These are phyloP conservation scores for Belgica antarctica DNA, from an alignment of 2,888 invertebrate genomes.

Conservation along the genomic window DNA sequence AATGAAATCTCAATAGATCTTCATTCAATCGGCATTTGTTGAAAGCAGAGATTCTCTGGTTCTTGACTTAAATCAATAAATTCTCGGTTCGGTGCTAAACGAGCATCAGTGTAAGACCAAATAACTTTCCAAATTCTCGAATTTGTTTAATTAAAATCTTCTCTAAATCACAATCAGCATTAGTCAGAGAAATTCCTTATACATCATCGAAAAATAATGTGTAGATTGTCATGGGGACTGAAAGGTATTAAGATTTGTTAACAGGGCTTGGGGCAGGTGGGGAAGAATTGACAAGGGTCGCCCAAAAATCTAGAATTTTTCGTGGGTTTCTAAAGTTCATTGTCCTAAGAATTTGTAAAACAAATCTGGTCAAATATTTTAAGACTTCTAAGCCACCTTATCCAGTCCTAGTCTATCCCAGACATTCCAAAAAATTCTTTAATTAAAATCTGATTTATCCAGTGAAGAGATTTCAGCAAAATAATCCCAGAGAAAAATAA, in stretches of 20 bases:
- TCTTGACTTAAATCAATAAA: neutral
- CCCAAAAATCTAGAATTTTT: neutral
- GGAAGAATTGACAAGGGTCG: neutral
- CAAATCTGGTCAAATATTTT: no score
- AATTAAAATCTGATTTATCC: constrained; percentile 43
- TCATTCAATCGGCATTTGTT: neutral
- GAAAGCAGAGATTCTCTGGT: constrained; percentile 16
- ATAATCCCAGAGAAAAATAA: neutral
- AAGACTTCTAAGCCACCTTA: no score
- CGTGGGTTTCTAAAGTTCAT: no score
- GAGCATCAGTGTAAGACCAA: neutral
- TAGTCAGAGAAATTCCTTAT: constrained; percentile 16
- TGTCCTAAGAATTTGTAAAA: no score
- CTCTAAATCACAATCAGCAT: neutral
- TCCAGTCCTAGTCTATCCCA: neutral
- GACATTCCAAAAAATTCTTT: constrained; percentile 10
- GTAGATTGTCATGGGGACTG: neutral
- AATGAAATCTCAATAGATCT: constrained; percentile 9
- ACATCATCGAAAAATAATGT: constrained; percentile 33
- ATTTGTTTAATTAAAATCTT: constrained; percentile 16
- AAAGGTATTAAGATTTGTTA: neutral
- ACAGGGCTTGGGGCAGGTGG: no score
- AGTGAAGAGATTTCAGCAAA: neutral
- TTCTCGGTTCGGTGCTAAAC: constrained; percentile 26
- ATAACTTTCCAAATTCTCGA: constrained; percentile 33